These are phyloP conservation scores for Oscheius myriophilus DNA, from an alignment of 2,888 invertebrate genomes.

Conservation along the genomic window DNA sequence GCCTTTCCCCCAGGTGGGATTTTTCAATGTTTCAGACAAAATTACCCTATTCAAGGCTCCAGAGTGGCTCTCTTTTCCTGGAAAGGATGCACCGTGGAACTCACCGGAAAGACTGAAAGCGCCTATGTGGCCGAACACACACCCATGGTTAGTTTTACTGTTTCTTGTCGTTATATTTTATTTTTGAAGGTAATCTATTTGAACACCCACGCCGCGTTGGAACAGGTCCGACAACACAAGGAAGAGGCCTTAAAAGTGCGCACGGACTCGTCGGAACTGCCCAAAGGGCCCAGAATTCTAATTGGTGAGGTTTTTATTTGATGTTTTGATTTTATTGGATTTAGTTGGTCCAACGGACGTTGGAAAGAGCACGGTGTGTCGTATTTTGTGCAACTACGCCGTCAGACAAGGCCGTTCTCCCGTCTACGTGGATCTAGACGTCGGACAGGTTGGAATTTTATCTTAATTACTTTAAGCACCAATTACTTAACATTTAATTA, in stretches of 20 bases:
- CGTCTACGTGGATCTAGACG: constrained; percentile 91
- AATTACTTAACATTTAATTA: too few relatives aligned
- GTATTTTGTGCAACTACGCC: constrained; percentile 91
- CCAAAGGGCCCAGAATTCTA: constrained; percentile 42
- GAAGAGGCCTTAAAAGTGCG: constrained; percentile 47
- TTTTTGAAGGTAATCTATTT: constrained; percentile 79
- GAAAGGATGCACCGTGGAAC: constrained; percentile 88
- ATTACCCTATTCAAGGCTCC: constrained; percentile 78
- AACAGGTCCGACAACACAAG: constrained; percentile 85
- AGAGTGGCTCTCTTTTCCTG: constrained; percentile 96
- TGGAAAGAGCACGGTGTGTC: constrained; percentile 90
- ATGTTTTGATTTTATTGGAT: not conserved
- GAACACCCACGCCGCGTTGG: constrained; percentile 93
- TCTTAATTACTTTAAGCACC: constrained; percentile 7
- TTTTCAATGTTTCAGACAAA: constrained; percentile 1
- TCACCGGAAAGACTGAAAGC: constrained; percentile 89
- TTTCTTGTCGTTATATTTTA: constrained; percentile 14
- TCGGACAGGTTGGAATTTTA: constrained; percentile 80
- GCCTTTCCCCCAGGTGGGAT: constrained; percentile 59
- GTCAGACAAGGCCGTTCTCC: constrained; percentile 83
- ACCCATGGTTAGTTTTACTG: constrained; percentile 76
- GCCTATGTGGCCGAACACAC: constrained; percentile 95
- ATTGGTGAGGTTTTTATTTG: constrained; percentile 30
- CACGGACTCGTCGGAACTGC: constrained; percentile 7
- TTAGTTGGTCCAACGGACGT: constrained; percentile 85